phyloP scores from a whole-genome alignment of 2,113 vertebrate species.

The Heliornis fulica region DNA sequence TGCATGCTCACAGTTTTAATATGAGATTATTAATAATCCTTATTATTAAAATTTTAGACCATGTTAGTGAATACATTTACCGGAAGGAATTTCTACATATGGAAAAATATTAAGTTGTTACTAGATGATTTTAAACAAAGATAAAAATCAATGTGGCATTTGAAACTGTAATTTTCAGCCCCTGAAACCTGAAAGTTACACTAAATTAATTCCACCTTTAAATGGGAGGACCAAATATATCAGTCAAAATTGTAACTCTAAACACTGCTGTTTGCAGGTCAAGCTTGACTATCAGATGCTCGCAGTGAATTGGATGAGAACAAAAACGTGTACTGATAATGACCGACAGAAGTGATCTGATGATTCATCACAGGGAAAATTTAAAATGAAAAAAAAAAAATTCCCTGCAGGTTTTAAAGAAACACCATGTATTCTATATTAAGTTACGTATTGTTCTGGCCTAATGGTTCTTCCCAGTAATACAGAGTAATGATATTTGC shows the following conservation, averaged over 20 bases:
- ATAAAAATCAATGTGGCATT: neutral
- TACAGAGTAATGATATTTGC: neutral
- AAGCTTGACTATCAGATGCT: neutral
- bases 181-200: neutral
- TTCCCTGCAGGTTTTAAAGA: neutral
- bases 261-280: neutral
- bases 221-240: neutral
- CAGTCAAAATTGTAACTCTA: neutral
- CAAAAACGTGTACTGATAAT: neutral
- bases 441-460: rapidly evolving
- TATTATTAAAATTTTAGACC: neutral
- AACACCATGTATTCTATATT: neutral
- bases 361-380: neutral
- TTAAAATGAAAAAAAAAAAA: neutral
- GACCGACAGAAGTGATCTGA: neutral
- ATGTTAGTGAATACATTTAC: neutral
- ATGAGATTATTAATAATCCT: neutral
- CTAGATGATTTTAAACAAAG: neutral
- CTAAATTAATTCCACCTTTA: neutral
- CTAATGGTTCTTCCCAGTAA: neutral
- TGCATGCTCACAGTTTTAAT: neutral
- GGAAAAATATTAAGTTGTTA: neutral
- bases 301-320: neutral
- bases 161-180: neutral
- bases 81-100: neutral